A percentile compares a stretch with the other conserved stretches of the same genome.
These are phyloP conservation scores for Notodonta dromedarius DNA, from an alignment of 2,888 invertebrate genomes.

Conservation along the genomic window DNA sequence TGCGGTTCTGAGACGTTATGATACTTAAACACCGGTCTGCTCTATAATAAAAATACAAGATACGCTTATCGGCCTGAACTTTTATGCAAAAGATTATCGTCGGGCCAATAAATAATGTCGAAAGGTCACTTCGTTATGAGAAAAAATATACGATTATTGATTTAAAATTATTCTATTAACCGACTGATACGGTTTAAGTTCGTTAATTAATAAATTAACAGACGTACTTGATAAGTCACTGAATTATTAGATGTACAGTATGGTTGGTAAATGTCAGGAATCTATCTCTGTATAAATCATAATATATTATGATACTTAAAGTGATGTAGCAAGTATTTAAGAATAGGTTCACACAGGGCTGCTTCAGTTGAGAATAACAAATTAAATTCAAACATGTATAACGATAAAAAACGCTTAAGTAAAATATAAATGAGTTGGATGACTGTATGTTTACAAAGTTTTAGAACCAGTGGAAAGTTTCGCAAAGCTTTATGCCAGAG, in stretches of 20 bases:
- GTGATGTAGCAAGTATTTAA: slow-evolving; percentile 27
- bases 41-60: slow-evolving; percentile 52
- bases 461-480: not conserved
- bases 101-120: slow-evolving; percentile 46
- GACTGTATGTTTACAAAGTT: not conserved
- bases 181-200: slow-evolving; percentile 46
- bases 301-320: slow-evolving; percentile 14
- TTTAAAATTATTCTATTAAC: slow-evolving; percentile 55
- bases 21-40: slow-evolving; percentile 38
- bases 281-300: no score
- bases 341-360: slow-evolving; percentile 22
- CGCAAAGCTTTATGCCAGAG: slow-evolving; percentile 3
- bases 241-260: no score
- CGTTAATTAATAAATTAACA: slow-evolving; percentile 45
- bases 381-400: not conserved
- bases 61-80: slow-evolving; percentile 54
- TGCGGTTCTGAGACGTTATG: slow-evolving; percentile 53
- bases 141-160: slow-evolving; percentile 57
- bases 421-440: not conserved
- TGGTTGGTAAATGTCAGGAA: no score
- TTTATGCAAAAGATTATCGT: slow-evolving; percentile 49
- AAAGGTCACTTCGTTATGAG: slow-evolving; percentile 48
- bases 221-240: slow-evolving; percentile 19
- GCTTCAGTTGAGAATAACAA: slow-evolving; percentile 1
- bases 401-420: not conserved